A percentile compares a stretch with the other conserved stretches of the same genome.
These are phyloP conservation scores for Venusia cambrica DNA, from an alignment of 2,888 invertebrate species.

Conservation along the genomic window DNA sequence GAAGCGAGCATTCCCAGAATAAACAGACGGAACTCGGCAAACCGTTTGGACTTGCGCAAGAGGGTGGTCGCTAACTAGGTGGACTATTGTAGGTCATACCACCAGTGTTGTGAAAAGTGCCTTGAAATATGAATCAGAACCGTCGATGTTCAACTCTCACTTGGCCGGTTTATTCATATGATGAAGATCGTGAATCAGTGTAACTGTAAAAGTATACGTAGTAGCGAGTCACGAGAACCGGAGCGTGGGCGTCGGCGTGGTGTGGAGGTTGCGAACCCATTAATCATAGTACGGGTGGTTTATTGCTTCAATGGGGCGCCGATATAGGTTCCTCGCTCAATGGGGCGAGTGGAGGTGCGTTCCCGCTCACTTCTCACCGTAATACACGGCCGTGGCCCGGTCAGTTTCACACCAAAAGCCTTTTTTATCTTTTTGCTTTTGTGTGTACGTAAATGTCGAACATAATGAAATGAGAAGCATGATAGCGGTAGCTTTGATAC, in stretches of 20 bases:
- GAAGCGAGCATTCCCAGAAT: no score
- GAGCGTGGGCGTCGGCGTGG: conserved; percentile 57
- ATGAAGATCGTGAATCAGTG: conserved; percentile 29
- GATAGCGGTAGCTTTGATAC: conserved; percentile 1
- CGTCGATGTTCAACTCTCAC: no score
- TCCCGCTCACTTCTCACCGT: conserved; percentile 13
- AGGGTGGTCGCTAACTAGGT: no score
- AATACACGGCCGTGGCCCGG: conserved; percentile 9
- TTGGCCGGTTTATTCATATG: no score
- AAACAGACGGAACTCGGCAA: no score
- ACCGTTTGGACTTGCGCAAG: no score
- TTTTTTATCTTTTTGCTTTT: no score
- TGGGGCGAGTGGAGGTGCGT: conserved; percentile 35
- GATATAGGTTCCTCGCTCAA: conserved; percentile 51
- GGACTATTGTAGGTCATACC: no score
- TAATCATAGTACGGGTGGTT: conserved; percentile 69
- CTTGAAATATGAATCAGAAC: no score
- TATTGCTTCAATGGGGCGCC: conserved; percentile 66
- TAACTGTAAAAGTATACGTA: conserved; percentile 28
- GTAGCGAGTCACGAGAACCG: conserved; percentile 44
- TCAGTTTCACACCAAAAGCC: conserved; percentile 18
- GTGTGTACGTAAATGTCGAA: neutral
- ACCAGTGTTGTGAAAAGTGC: no score
- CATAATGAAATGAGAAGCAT: neutral
- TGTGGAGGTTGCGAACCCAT: conserved; percentile 55